Evolutionary conservation across 2,113 vertebrate species (phyloP), one percentile per base, ranked within the genome.

Genomic region (Corythornis madagascariensis): DNA sequence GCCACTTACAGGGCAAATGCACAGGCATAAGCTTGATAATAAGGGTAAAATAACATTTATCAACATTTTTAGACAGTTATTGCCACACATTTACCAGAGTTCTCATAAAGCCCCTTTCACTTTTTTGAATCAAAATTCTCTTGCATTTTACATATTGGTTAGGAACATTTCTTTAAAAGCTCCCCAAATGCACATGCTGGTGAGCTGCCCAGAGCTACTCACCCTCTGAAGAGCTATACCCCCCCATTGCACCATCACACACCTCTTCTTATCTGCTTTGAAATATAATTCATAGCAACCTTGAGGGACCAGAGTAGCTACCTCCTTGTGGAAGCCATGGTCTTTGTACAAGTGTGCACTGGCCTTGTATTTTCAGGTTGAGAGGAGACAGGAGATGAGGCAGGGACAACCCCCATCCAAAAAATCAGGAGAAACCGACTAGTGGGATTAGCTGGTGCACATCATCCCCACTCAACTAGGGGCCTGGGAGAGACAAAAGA

Each of bases 401-500:
- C 35, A 76, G 35, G 19, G 25, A 72, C 50, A 80, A 10, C 13
- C 13, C 7, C n/a, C 24, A 16, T 6, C 9, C 11, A 18, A 17
- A 43, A 59, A 24, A 60, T 25, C 19, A 79, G n/a, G 40, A 67
- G 18, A 40, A 7, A 31, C 45, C 42, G 9, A 40, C 16, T 65
- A 33, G 0, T 13, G 25, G 60, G 20, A 48, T 64, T 50, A 91
- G 59, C 10, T 61, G 45, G 8, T 19, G 45, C 20, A 21, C 40
- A 50, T 38, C 48, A 48, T 9, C 35, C 70, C 82, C 20, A 47
- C 6, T 26, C 48, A 75, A 8, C 1, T 2, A 7, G 6, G 0
- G 0, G 8, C 16, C 21, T 80, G 17, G 28, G 16, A 13, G 45
- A 59, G 31, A 0, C 29, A 25, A 25, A 55, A 29, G 11, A 69